Evolutionary conservation across 2,888 invertebrate genomes (phyloP).

Genomic region (Platycnemis pennipes): DNA sequence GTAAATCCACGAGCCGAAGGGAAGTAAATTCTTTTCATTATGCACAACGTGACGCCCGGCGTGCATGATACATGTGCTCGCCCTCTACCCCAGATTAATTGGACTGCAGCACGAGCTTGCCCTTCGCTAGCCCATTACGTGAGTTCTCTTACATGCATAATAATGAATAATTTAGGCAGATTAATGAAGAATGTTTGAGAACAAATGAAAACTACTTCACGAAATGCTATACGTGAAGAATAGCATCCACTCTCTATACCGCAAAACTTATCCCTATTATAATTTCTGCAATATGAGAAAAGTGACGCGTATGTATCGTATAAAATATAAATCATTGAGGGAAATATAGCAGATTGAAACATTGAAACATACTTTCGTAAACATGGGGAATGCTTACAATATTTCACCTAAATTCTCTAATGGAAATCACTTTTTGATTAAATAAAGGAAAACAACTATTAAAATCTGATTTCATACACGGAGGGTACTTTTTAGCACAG

Average conservation of each 20-base stretch:
- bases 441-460: no score
- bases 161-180: neutral
- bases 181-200: neutral
- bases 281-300: no score
- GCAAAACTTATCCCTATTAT: neutral
- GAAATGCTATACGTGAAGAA: neutral
- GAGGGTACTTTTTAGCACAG: no score
- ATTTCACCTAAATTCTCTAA: no score
- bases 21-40: neutral
- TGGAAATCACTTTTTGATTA: no score
- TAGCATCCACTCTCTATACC: neutral
- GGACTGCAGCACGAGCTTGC: neutral
- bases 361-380: no score
- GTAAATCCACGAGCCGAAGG: neutral
- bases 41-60: neutral
- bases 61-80: neutral
- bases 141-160: neutral
- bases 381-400: no score
- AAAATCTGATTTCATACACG: no score
- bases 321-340: no score
- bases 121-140: neutral
- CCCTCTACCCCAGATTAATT: neutral
- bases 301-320: no score
- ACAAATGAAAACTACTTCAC: neutral
- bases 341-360: no score